These are phyloP conservation scores for Megalonaias nervosa DNA, from an alignment of 1,140 invertebrate genomes.

Conservation along the genomic window DNA sequence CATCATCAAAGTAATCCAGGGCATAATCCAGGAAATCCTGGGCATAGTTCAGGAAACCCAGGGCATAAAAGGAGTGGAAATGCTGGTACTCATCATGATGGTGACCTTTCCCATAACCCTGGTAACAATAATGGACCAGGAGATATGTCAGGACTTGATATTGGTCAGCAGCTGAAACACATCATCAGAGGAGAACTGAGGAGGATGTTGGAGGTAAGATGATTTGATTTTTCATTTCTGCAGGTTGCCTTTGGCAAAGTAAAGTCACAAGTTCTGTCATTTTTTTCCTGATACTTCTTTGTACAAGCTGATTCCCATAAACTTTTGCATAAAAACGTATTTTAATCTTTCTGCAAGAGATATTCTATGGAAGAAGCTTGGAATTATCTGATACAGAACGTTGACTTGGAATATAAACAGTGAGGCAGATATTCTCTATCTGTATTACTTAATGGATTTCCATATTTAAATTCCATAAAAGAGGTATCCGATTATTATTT, in stretches of 20 bases:
- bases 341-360: too few relatives aligned
- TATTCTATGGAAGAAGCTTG: too few relatives aligned
- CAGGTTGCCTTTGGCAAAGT: not conserved
- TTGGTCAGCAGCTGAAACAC: constrained; percentile 60
- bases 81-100: not conserved
- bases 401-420: not conserved
- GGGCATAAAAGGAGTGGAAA: not conserved
- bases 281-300: too few relatives aligned
- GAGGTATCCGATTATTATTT: not conserved
- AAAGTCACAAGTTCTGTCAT: too few relatives aligned
- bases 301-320: too few relatives aligned
- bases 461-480: not conserved
- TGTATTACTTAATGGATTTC: not conserved
- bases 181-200: constrained; percentile 62
- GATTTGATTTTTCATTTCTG: not conserved
- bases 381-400: too few relatives aligned
- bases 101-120: not conserved
- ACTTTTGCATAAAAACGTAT: too few relatives aligned
- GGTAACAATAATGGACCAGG: not conserved
- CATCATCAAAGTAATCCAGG: constrained; percentile 5
- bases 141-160: constrained; percentile 29
- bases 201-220: constrained; percentile 62
- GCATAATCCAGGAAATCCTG: not conserved
- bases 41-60: not conserved
- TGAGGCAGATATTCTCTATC: not conserved